Base-by-base conservation (phyloP, 2,113 vertebrate species). In the Oxygymnocypris stewartii region DNA sequence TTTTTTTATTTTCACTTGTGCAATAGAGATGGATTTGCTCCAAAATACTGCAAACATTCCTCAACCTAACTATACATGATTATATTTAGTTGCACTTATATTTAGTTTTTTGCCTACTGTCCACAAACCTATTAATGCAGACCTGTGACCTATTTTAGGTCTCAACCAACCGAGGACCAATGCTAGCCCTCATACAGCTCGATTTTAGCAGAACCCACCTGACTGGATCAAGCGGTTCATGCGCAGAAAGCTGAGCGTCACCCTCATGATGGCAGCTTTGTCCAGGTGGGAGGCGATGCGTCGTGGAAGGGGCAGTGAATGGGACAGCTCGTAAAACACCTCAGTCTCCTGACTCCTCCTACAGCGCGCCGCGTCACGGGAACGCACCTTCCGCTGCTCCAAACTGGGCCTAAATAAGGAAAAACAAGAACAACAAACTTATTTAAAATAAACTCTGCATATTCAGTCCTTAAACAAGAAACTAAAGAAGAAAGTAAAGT, bases 231-330 rank as follows among this genome's bases (percentile, higher is more conserved):
- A 93, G 73, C 91, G 93, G 31, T 91, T 95, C 92, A 97, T 94
- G 11, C 95, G 93, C 90, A 98, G 93, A 94, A 95, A 96, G 94
- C 97, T 97, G 93, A 98, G 95, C 4, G 96, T 91, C 69, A 97
- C 94, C 82, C 97, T 95, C 95, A 98, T 96, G 93, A 98, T 96
- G 90, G 95, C 96, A 0, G 96, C 96, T 86, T 97, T 97, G 95
- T 98, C 97, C 84, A 98, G 91, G 91, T 97, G 96, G 5, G 96
- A 94, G 84, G 95, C 94, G 82, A 97, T 95, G 1, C 94, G 92
- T 4, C 95, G 96, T 6, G 96, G 94, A 3, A 98, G 95, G 42
- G 97, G 97, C 88, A 98, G 92, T 0, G 95, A 95, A 86, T 92
- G 94, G 0, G 96, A 96, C 20, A 98, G 95, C 90, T 97, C 95